Base-by-base conservation (phyloP, 2,888 invertebrate species). In the Erynnis tages region DNA sequence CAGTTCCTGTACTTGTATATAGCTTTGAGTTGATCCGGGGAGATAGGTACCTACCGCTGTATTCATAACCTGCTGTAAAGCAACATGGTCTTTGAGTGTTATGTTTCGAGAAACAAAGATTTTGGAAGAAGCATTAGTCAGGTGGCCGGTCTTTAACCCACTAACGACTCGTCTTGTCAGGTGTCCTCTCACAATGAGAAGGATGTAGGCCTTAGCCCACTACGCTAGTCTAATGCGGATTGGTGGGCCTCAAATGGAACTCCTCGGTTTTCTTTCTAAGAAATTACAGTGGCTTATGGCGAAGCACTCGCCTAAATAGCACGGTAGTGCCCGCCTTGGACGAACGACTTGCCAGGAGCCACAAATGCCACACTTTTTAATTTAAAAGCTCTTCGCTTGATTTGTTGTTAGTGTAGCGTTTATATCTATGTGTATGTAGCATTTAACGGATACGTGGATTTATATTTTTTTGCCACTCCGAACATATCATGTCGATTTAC, bases 321-420 rank as follows among this genome's bases (percentile, higher is more conserved):
- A 70, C 71, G 67, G 69, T 67, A 73, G 68, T 67, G 64, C 68
- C 63, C 62, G 58, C 56, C 58, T 63, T 60, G 65, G 62, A 71
- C 63, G 63, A 56, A 59, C 59, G 60, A 63, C 66, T 63, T 38
- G 65, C 69, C 67, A 64, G 63, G 69, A 59, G 54, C 73, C 63
- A 70, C 72, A 69, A 76, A 71, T 65, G 66, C 69, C 67, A 71
- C 72, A 71, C 71, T 75, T 79, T 77, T 79, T 78, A 78, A 79
- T 78, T 81, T 77, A 57, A 75, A 76, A 75, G 80, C 81, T 79
- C 70, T 82, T 61, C 67, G 62, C 55, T 60, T 76, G 80, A 81
- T 82, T 81, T 74, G 73, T 64, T 58, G 53, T 56, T 38, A 25
- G 29, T 41, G 32, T 48, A 45, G 52, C 52, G 49, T 43, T 48